Conservation (phyloP, 2,888 invertebrate species). For the Pecten maximus region DNA sequence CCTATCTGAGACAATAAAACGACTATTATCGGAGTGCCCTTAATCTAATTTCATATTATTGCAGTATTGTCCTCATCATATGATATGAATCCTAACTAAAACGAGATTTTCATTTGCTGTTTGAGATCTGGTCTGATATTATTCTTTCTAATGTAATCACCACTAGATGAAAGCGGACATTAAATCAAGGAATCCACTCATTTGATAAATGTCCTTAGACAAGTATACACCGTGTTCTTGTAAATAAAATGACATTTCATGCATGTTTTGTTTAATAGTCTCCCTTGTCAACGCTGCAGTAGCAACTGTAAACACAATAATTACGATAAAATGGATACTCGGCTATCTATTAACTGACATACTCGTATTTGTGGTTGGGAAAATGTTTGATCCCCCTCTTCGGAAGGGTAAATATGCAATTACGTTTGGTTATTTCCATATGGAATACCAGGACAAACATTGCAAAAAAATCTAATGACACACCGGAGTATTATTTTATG, state of each 20-base stretch:
- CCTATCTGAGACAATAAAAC: too few species aligned
- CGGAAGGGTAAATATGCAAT: background rate
- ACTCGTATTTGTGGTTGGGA: background rate
- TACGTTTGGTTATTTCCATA: background rate
- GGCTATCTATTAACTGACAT: background rate
- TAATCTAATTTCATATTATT: too few species aligned
- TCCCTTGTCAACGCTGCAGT: background rate
- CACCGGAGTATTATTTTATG: background rate
- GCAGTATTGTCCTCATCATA: too few species aligned
- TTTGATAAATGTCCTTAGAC: background rate
- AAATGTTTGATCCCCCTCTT: background rate
- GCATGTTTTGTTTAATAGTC: background rate
- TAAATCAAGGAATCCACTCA: background rate
- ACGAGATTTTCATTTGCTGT: too few species aligned
- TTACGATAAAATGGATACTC: background rate
- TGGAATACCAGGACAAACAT: constrained; percentile 12
- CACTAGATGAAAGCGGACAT: background rate
- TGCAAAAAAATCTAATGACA: background rate
- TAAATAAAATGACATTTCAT: background rate
- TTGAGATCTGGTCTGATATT: background rate
- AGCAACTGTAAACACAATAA: background rate
- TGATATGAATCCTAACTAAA: too few species aligned
- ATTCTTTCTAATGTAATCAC: background rate
- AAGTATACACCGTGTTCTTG: background rate
- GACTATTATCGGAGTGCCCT: too few species aligned